phyloP scores from a whole-genome alignment of 2,797 vertebrate genomes.

The Cyclopterus lumpus region DNA sequence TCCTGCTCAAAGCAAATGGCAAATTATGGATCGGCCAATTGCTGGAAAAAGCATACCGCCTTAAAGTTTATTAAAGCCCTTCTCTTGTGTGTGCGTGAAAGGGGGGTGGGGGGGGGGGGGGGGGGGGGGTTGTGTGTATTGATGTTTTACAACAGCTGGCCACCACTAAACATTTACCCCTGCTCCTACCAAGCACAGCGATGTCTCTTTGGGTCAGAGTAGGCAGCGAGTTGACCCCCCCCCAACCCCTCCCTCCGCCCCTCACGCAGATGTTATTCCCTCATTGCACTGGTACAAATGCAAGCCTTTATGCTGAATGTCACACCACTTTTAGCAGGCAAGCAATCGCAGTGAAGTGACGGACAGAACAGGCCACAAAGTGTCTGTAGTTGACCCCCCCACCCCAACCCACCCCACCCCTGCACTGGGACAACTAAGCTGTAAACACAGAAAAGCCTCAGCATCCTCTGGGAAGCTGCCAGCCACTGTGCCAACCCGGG shows the following conservation, averaged over 20 bases:
- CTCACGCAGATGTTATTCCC: too few relatives aligned
- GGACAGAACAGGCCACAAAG: conserved; percentile 26
- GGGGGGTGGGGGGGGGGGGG: neutral
- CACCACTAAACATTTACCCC: too few relatives aligned
- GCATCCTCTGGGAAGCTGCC: conserved; percentile 49
- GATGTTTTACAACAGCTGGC: too few relatives aligned
- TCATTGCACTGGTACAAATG: too few relatives aligned
- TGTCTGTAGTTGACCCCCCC: conserved; percentile 14
- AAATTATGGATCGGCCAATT: conserved; percentile 47
- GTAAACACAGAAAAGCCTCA: conserved; percentile 38
- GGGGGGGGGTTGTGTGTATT: neutral
- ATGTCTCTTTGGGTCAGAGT: too few relatives aligned
- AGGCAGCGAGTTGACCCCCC: too few relatives aligned
- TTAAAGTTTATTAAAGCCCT: conserved; percentile 39
- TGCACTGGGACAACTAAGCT: conserved; percentile 31
- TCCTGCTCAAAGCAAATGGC: conserved; percentile 28
- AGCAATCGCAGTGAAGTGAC: conserved; percentile 6
- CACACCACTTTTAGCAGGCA: conserved; percentile 1
- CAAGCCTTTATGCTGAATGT: neutral
- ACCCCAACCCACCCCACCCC: neutral
- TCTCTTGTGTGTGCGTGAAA: conserved; percentile 6
- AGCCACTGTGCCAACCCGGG: conserved; percentile 44
- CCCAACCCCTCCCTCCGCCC: too few relatives aligned
- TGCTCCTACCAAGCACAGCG: too few relatives aligned
- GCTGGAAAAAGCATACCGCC: conserved; percentile 20